Base-by-base conservation (phyloP, 1,140 invertebrate species). In the Ceratina calcarata region DNA sequence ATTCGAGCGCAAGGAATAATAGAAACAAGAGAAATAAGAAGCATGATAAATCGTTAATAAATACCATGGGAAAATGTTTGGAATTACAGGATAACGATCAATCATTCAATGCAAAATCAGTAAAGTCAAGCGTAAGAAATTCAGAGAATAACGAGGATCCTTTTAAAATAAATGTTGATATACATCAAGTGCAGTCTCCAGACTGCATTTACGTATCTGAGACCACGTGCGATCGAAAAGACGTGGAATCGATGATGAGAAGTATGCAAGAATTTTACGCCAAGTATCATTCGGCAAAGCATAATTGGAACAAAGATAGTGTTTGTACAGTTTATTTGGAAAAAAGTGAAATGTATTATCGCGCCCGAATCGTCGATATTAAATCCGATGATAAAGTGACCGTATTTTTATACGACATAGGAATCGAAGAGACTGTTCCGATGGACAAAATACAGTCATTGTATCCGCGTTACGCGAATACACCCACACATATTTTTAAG, bases 361-460 rank as follows among this genome's bases (percentile, higher is more conserved):
- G 95, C 0, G 94, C 91, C 0, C 87, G 90, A 57, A 93, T 95
- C 1, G 37, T 92, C 0, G 91, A 94, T 60, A 76, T 94, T 3
- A 74, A 85, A 6, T 60, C 77, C 0, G 78, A 20, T 10, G 84
- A 80, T 3, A 86, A 91, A 15, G 91, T 87, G 0, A 82, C 88
- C 58, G 92, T 94, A 3, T 94, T 94, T 61, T 92, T 94, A 13
- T 93, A 93, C 13, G 95, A 95, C 80, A 89, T 93, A n/a, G 94
- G 93, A 3, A 86, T 89, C 32, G 88, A 91, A 0, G 93, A 94
- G 85, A 91, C 86, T 0, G 91, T 95, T 6, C 76, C 89, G 0
- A 32, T 90, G 0, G 60, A 89, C 2, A 85, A 90, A 27, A 81
- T 95, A 24, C 91, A 91, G 70, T 87, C 89, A 20, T 81, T 95